Conservation (phyloP, 1,140 invertebrate genomes). For the Solenopsis invicta region DNA sequence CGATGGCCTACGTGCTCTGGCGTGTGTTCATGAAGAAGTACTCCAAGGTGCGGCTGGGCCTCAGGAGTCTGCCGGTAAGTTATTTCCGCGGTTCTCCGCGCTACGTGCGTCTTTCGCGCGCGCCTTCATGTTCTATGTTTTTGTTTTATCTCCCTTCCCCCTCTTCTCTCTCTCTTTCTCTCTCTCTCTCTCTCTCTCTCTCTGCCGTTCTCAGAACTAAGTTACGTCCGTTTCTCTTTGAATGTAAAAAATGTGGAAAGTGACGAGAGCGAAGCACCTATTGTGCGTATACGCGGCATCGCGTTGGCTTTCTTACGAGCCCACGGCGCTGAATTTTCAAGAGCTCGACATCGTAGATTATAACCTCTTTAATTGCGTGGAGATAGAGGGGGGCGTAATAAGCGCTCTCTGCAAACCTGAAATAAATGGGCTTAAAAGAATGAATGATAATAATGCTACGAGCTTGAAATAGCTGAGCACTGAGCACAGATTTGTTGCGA, state of each 20-base stretch:
- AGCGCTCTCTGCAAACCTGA: slow-evolving; percentile 25
- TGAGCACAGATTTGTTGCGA: not conserved
- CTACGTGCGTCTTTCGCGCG: not conserved
- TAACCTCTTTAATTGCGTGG: slow-evolving; percentile 31
- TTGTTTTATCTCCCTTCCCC: too few relatives aligned
- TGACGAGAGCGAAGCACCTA: not conserved
- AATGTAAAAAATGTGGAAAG: slow-evolving; percentile 20
- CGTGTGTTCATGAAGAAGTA: slow-evolving; percentile 87
- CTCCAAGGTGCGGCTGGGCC: slow-evolving; percentile 86
- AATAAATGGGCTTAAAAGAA: slow-evolving; percentile 38
- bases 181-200: too few relatives aligned
- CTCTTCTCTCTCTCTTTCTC: not conserved
- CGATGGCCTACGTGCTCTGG: slow-evolving; percentile 87
- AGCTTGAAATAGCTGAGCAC: not conserved
- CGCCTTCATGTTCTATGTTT: too few relatives aligned
- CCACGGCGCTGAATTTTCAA: slow-evolving; percentile 38
- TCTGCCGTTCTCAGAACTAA: not conserved
- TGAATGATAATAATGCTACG: slow-evolving; percentile 17
- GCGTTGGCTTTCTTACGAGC: not conserved
- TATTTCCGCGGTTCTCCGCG: too few relatives aligned
- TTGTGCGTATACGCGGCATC: not conserved
- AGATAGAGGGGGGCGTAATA: not conserved
- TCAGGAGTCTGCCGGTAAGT: slow-evolving; percentile 85
- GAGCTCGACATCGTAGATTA: slow-evolving; percentile 31
- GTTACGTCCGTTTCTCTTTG: not conserved